Evolutionary conservation across 2,797 vertebrate genomes (phyloP).

Genomic region (Chelidonichthys spinosus): DNA sequence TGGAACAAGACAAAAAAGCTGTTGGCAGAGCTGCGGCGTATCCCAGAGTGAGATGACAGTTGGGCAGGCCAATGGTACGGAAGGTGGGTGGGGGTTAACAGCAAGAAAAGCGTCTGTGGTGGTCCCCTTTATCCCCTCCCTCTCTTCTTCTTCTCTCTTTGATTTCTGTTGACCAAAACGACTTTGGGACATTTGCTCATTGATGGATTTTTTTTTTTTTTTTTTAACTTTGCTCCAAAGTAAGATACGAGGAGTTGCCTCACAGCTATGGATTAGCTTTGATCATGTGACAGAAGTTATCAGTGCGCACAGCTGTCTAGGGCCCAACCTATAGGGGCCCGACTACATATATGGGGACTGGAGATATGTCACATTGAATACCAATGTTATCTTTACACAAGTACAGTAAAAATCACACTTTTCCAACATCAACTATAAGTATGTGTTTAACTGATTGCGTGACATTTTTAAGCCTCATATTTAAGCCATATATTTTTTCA

Average conservation of each 20-base stretch:
- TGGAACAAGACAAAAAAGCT: conserved; percentile 75
- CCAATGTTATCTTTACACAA: conserved; percentile 29
- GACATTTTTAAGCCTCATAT: not conserved
- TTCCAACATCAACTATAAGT: conserved; percentile 1
- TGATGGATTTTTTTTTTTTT: conserved; percentile 71
- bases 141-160: conserved; percentile 58
- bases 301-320: conserved; percentile 52
- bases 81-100: conserved; percentile 65
- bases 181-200: conserved; percentile 68
- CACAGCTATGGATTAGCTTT: conserved; percentile 75
- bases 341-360: conserved; percentile 4
- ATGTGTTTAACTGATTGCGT: not conserved
- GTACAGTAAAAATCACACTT: not conserved
- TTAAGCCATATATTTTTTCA: not conserved
- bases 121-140: conserved; percentile 64
- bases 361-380: conserved; percentile 30
- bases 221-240: conserved; percentile 70
- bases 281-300: conserved; percentile 75
- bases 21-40: conserved; percentile 54
- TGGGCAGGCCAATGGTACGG: conserved; percentile 70
- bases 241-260: conserved; percentile 68
- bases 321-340: conserved; percentile 39
- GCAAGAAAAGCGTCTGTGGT: conserved; percentile 45
- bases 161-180: conserved; percentile 74
- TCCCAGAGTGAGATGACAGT: conserved; percentile 69